phyloP scores from a whole-genome alignment of 2,888 invertebrate species.

The Antitype chi region DNA sequence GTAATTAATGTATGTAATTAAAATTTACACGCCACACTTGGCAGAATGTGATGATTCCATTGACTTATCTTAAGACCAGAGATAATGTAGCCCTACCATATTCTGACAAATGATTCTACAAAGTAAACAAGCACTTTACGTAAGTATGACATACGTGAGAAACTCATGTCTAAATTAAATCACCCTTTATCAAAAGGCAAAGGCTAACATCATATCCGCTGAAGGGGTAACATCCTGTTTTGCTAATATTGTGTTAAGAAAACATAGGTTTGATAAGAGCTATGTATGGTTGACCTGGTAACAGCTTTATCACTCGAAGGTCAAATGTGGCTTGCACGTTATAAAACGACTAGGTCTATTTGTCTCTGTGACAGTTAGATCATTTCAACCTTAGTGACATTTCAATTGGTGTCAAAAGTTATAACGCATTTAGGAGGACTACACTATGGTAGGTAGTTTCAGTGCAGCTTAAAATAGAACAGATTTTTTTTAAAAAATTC shows the following conservation, averaged over 20 bases:
- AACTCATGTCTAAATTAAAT: not conserved
- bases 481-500: too few relatives aligned
- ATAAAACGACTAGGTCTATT: too few relatives aligned
- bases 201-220: slow-evolving; percentile 10
- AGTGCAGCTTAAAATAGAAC: not conserved
- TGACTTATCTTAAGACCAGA: not conserved
- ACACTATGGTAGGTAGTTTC: not conserved
- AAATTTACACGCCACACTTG: not conserved
- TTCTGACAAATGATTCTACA: too few relatives aligned
- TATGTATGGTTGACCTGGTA: too few relatives aligned
- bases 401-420: not conserved
- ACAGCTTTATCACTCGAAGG: too few relatives aligned
- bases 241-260: too few relatives aligned
- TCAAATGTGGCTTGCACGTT: too few relatives aligned
- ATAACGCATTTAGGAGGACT: not conserved
- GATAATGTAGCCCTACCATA: too few relatives aligned
- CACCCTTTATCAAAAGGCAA: not conserved
- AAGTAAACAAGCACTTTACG: too few relatives aligned
- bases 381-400: not conserved
- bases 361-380: too few relatives aligned
- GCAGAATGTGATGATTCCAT: not conserved
- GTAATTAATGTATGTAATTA: too few relatives aligned
- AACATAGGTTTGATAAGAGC: too few relatives aligned
- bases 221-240: not conserved
- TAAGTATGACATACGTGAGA: not conserved